Conservation (phyloP, 2,888 invertebrate species). For the Apodemia zela region DNA sequence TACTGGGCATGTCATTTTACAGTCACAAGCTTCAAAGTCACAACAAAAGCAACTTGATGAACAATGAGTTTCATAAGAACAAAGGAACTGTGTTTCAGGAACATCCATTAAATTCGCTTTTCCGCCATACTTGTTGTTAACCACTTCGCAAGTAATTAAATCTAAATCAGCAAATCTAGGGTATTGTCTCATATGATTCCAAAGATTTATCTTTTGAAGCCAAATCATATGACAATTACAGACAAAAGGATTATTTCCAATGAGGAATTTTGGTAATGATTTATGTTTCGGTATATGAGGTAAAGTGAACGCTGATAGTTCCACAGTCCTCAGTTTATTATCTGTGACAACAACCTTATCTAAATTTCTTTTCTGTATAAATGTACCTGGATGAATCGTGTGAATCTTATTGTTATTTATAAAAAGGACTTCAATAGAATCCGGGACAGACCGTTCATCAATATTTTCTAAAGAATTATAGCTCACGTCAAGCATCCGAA, state of each 20-base stretch:
- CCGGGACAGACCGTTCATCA: conserved; percentile 85
- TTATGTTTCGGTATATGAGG: conserved; percentile 83
- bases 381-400: conserved; percentile 86
- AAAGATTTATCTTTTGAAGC: conserved; percentile 88
- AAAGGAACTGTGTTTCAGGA: conserved; percentile 88
- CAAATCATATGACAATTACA: conserved; percentile 95
- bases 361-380: conserved; percentile 84
- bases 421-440: conserved; percentile 86
- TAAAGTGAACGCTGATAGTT: conserved; percentile 85
- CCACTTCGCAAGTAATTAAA: conserved; percentile 86
- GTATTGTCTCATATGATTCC: conserved; percentile 86
- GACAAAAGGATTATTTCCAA: conserved; percentile 90
- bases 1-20: conserved; percentile 92
- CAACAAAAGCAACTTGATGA: conserved; percentile 92
- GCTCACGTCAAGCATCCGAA: conserved; percentile 88
- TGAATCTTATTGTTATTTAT: conserved; percentile 89
- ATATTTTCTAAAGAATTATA: conserved; percentile 86
- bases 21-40: conserved; percentile 93
- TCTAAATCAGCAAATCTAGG: conserved; percentile 89
- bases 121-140: conserved; percentile 83
- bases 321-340: conserved; percentile 86
- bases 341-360: conserved; percentile 88
- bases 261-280: conserved; percentile 87
- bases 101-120: conserved; percentile 84
- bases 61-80: conserved; percentile 90